Conservation (phyloP, 1,140 invertebrate species). For the Anastatus disparis region DNA sequence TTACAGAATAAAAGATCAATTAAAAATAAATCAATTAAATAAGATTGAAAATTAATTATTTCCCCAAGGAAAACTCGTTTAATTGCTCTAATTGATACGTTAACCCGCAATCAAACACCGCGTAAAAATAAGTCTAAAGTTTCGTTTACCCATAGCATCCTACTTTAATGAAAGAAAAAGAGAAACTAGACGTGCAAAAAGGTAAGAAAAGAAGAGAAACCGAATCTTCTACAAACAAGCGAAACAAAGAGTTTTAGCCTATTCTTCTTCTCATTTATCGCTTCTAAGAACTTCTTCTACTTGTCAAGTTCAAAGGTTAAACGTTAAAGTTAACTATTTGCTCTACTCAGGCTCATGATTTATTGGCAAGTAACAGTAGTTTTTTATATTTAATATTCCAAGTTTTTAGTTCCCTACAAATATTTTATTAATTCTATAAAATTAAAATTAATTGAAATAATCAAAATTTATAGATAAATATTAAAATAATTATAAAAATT, state of each 20-base stretch:
- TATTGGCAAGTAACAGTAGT: too few species aligned
- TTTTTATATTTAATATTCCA: too few species aligned
- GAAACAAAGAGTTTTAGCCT: too few species aligned
- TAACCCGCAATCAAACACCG: constrained; percentile 5
- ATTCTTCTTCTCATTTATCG: neutral
- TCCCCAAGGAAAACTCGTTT: neutral
- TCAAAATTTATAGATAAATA: too few species aligned
- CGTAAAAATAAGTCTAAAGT: neutral
- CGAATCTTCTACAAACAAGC: too few species aligned
- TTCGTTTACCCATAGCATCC: neutral
- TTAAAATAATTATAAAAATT: too few species aligned
- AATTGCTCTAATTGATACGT: constrained; percentile 27
- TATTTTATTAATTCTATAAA: too few species aligned
- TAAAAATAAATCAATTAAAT: neutral
- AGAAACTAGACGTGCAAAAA: neutral
- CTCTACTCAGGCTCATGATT: too few species aligned
- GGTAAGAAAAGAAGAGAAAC: neutral
- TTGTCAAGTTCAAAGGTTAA: neutral
- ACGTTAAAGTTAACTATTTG: too few species aligned
- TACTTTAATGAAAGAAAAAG: neutral
- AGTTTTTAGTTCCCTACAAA: too few species aligned
- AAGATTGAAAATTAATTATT: too few species aligned
- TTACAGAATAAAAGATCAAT: neutral
- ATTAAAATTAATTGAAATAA: too few species aligned
- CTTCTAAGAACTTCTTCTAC: neutral